These are phyloP conservation scores for Threskiornis aethiopicus DNA, from an alignment of 2,797 vertebrate genomes.

Conservation along the genomic window DNA sequence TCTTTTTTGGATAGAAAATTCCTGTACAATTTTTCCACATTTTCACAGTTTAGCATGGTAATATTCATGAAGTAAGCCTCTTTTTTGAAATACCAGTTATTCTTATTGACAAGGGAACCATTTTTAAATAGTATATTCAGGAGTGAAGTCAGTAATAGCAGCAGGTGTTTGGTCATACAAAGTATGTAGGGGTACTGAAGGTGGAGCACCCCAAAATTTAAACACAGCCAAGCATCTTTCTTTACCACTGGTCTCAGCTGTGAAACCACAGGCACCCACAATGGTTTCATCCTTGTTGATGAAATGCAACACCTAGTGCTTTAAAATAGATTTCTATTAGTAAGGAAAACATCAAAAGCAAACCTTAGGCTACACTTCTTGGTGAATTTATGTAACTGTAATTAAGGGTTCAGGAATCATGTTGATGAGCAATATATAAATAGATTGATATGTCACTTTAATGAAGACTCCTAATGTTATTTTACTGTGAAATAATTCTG, in stretches of 20 bases:
- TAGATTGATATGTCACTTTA: not conserved
- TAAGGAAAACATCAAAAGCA: not conserved
- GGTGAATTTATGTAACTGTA: not conserved
- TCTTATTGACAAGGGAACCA: not conserved
- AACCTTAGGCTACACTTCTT: not conserved
- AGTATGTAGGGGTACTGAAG: not conserved
- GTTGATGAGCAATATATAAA: not conserved
- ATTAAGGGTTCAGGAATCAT: not conserved
- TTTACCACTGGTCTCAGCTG: not conserved
- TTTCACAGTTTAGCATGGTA: not conserved
- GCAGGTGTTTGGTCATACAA: not conserved
- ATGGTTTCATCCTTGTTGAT: not conserved
- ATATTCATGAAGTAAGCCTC: not conserved
- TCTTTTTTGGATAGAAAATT: not conserved
- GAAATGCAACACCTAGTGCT: not conserved
- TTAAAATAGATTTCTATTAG: not conserved
- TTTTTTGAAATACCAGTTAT: not conserved
- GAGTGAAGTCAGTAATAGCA: not conserved
- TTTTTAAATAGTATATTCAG: not conserved
- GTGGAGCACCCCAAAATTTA: not conserved
- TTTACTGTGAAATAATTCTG: not conserved
- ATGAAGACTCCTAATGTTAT: not conserved
- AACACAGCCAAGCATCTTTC: not conserved
- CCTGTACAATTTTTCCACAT: not conserved
- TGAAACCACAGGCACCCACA: not conserved